These are phyloP conservation scores for Drosophila mauritiana DNA, from an alignment of 1,140 invertebrate species.

Conservation along the genomic window DNA sequence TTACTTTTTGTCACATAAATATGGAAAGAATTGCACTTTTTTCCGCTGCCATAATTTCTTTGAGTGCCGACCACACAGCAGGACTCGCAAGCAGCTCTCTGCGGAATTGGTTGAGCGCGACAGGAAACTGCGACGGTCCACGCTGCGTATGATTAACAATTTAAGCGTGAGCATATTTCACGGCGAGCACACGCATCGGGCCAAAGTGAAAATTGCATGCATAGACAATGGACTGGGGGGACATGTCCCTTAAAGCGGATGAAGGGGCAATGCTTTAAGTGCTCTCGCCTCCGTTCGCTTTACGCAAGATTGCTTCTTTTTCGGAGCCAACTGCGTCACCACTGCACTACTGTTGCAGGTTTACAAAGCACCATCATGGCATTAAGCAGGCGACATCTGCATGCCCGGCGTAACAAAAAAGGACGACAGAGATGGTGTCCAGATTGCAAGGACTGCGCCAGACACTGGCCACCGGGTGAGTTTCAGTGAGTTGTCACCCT, in stretches of 20 bases:
- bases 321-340: slow-evolving; percentile 18
- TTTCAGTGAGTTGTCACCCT: slow-evolving; percentile 74
- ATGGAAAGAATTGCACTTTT: slow-evolving; percentile 1
- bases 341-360: slow-evolving; percentile 12
- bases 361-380: slow-evolving; percentile 41
- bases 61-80: slow-evolving; percentile 25
- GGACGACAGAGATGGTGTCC: slow-evolving; percentile 2
- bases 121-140: slow-evolving; percentile 44
- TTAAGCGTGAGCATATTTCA: slow-evolving; percentile 71
- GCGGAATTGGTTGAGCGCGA: slow-evolving; percentile 39
- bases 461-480: slow-evolving; percentile 21
- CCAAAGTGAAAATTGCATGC: slow-evolving; percentile 58
- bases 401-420: slow-evolving; percentile 27
- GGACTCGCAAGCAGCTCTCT: slow-evolving; percentile 25
- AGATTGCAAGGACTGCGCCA: slow-evolving; percentile 18
- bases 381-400: slow-evolving; percentile 40
- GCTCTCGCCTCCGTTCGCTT: neutral
- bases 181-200: slow-evolving; percentile 37
- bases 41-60: slow-evolving; percentile 21
- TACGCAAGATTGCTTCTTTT: slow-evolving; percentile 4
- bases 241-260: slow-evolving; percentile 28
- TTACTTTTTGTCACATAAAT: neutral
- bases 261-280: slow-evolving; percentile 20
- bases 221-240: slow-evolving; percentile 38
- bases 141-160: slow-evolving; percentile 79